phyloP scores from a whole-genome alignment of 2,888 invertebrate genomes.

The Pinctada fucata region DNA sequence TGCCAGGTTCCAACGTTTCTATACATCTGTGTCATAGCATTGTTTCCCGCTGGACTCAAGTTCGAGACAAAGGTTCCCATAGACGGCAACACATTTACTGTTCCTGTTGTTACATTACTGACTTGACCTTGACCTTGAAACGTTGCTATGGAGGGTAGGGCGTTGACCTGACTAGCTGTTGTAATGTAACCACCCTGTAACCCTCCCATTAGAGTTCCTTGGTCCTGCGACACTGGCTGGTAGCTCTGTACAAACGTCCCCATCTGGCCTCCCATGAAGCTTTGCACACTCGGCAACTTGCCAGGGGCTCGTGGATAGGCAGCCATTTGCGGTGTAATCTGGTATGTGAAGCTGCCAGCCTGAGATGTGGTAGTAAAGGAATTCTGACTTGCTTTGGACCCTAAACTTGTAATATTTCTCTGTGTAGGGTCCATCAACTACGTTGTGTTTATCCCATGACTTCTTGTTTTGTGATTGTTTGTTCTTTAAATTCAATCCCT shows the following conservation, averaged over 20 bases:
- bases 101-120: background rate
- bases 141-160: slow-evolving; percentile 7
- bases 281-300: slow-evolving; percentile 21
- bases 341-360: slow-evolving; percentile 15
- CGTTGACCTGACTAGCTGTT: slow-evolving; percentile 7
- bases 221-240: slow-evolving; percentile 20
- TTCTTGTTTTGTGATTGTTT: too few species aligned
- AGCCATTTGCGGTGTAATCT: slow-evolving; percentile 22
- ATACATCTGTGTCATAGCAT: slow-evolving; percentile 10
- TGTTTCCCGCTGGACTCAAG: slow-evolving; percentile 21
- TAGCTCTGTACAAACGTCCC: slow-evolving; percentile 32
- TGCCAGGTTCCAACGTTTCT: slow-evolving; percentile 25
- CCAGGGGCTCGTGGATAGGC: slow-evolving; percentile 26
- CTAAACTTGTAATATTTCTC: slow-evolving; percentile 12
- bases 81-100: slow-evolving; percentile 24
- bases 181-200: background rate
- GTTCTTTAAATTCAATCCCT: too few species aligned
- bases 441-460: background rate
- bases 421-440: slow-evolving; percentile 33
- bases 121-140: slow-evolving; percentile 18
- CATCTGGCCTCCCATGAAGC: slow-evolving; percentile 13
- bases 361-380: slow-evolving; percentile 13
- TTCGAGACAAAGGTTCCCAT: slow-evolving; percentile 42
- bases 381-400: slow-evolving; percentile 20
- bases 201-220: slow-evolving; percentile 18